phyloP scores from a whole-genome alignment of 2,113 vertebrate species.

The Ciconia boyciana region DNA sequence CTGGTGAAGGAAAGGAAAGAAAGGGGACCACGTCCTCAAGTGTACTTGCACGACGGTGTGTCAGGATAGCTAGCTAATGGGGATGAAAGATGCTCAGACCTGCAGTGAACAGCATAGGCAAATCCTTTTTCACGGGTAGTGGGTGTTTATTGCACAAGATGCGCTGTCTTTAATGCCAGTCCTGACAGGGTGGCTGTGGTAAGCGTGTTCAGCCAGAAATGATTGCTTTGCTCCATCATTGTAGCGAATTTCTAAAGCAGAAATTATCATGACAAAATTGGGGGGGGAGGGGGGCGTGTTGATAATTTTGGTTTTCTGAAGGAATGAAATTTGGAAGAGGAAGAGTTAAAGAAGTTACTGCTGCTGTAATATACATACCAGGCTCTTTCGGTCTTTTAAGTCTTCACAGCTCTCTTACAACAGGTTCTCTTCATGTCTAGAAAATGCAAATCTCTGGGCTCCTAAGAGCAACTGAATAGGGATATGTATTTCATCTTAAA shows the following conservation, averaged over 20 bases:
- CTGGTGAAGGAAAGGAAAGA: not conserved
- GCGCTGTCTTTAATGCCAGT: not conserved
- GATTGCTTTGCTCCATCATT: not conserved
- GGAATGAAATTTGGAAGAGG: slow-evolving; percentile 13
- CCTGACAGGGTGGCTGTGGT: not conserved
- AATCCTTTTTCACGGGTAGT: not conserved
- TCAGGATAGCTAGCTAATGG: not conserved
- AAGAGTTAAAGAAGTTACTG: slow-evolving; percentile 62
- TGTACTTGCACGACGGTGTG: not conserved
- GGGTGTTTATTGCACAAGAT: not conserved
- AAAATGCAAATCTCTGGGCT: slow-evolving; percentile 71
- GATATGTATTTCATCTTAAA: slow-evolving; percentile 78
- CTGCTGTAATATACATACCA: slow-evolving; percentile 11
- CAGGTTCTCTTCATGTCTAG: slow-evolving; percentile 66
- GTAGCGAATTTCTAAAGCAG: not conserved
- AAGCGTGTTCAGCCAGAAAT: not conserved
- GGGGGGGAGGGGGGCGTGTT: accelerated
- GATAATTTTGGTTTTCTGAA: not conserved
- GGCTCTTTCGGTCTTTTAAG: slow-evolving; percentile 65
- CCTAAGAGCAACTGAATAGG: slow-evolving; percentile 64
- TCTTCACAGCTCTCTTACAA: slow-evolving; percentile 68
- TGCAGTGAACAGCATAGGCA: not conserved
- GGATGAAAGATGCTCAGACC: not conserved
- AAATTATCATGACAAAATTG: not conserved
- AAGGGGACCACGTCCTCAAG: not conserved